Evolutionary conservation across 1,140 invertebrate genomes (phyloP).

Genomic region (Aphidius gifuensis): DNA sequence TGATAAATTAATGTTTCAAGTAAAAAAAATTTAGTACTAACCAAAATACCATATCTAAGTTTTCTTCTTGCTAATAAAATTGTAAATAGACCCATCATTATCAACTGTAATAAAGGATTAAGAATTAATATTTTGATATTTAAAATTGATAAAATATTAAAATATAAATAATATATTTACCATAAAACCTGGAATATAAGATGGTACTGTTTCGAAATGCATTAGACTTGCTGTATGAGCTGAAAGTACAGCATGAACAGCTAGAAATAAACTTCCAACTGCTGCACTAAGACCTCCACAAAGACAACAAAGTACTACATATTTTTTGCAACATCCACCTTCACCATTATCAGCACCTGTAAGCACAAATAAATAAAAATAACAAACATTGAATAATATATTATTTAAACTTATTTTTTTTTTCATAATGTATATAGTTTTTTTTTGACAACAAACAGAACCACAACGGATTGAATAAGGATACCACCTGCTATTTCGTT

Average conservation of each 20-base stretch:
- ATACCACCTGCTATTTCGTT: constrained; percentile 2
- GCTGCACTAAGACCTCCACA: constrained; percentile 71
- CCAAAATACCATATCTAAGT: constrained; percentile 82
- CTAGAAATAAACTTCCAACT: constrained; percentile 70
- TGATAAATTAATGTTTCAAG: constrained; percentile 2
- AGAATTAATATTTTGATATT: constrained; percentile 11
- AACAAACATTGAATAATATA: neutral
- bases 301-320: constrained; percentile 72
- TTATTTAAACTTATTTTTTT: no score
- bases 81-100: constrained; percentile 79
- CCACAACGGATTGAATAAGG: constrained; percentile 17
- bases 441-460: neutral
- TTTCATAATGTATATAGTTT: neutral
- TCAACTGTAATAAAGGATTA: constrained; percentile 60
- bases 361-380: constrained; percentile 4
- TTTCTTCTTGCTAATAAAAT: constrained; percentile 78
- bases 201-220: constrained; percentile 81
- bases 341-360: constrained; percentile 35
- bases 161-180: constrained; percentile 48
- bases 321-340: constrained; percentile 60
- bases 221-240: constrained; percentile 76
- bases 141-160: constrained; percentile 9
- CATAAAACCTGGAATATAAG: constrained; percentile 77
- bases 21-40: constrained; percentile 49
- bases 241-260: constrained; percentile 72